Base-by-base conservation (phyloP, 1,140 invertebrate species). In the Oreohelix idahoensis region DNA sequence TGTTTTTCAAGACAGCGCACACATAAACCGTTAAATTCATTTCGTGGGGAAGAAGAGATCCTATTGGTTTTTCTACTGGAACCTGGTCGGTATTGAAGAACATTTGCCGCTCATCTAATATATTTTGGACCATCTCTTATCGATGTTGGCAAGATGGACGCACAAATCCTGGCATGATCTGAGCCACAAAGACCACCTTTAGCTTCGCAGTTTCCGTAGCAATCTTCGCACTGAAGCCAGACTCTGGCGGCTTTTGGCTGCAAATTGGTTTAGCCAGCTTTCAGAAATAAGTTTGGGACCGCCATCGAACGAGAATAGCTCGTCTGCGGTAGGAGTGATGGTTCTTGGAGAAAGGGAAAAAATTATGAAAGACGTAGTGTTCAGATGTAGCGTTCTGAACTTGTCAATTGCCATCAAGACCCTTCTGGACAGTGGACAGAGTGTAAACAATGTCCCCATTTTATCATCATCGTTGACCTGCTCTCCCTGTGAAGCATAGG, bases 101-200 rank as follows among this genome's bases (percentile, higher is more conserved):
- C 63, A 66, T 66, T 66, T 23, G n/a, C n/a, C 63, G 63, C 63
- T 66, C 63, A 66, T 66, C 63, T 66, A 66, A 66, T 66, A 66
- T 66, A 66, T 66, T 66, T 66, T 32, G 10, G 29, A 32, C 63
- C 29, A 66, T 66, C 63, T 66, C 17, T 17, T 66, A 17, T 17
- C n/a, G n/a, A 66, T 32, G 11, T n/a, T 32, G n/a, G 4, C 63
- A 66, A 66, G 63, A 66, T 66, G 63, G 63, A 32, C 63, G 63
- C 17, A 15, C n/a, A 66, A 66, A 66, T 66, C 63, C 29, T 32
- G 63, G 29, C 63, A 66, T 5, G 26, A 58, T 58, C 53, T 58
- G 8, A n/a, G 53, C 5, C 53, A 58, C 2, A 8, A 58, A 23
- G 63, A 0, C 63, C 17, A n/a, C 20, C 63, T 66, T 32, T 32